A percentile compares a stretch with the other conserved stretches of the same genome.
Conservation (phyloP, 2,888 invertebrate genomes). For the Nephrotoma appendiculata region DNA sequence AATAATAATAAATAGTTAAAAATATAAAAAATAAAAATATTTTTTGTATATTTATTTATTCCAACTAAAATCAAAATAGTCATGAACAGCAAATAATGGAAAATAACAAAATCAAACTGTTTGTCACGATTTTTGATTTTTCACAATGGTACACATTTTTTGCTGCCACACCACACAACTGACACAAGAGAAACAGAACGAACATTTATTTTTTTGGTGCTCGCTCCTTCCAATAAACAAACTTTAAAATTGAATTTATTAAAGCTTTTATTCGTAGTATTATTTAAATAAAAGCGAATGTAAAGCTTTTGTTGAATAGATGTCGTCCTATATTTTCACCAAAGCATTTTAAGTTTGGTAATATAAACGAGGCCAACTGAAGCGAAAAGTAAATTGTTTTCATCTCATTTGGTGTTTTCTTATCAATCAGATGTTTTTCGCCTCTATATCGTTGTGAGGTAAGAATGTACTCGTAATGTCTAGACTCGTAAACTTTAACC, state of each 20-base stretch:
- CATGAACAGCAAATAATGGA: constrained; percentile 6
- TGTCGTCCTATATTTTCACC: background rate
- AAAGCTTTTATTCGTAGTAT: background rate
- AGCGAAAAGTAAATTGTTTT: background rate
- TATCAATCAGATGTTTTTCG: background rate
- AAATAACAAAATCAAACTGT: constrained; percentile 4
- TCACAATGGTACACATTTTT: background rate
- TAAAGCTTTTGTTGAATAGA: background rate
- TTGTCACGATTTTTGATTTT: constrained; percentile 3
- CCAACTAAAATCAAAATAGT: constrained; percentile 3
- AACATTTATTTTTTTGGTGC: background rate
- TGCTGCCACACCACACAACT: background rate
- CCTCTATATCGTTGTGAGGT: background rate
- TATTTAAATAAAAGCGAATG: background rate
- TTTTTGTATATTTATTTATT: background rate
- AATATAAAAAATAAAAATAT: background rate
- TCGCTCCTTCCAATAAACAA: background rate
- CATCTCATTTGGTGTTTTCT: background rate
- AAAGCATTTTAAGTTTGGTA: background rate
- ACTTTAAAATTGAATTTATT: background rate
- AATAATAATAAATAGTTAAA: background rate
- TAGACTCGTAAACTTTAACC: background rate
- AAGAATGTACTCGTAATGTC: background rate
- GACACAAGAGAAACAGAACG: background rate
- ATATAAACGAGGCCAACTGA: background rate